These are phyloP conservation scores for Eriocheir sinensis DNA, from an alignment of 1,140 invertebrate species.

Conservation along the genomic window DNA sequence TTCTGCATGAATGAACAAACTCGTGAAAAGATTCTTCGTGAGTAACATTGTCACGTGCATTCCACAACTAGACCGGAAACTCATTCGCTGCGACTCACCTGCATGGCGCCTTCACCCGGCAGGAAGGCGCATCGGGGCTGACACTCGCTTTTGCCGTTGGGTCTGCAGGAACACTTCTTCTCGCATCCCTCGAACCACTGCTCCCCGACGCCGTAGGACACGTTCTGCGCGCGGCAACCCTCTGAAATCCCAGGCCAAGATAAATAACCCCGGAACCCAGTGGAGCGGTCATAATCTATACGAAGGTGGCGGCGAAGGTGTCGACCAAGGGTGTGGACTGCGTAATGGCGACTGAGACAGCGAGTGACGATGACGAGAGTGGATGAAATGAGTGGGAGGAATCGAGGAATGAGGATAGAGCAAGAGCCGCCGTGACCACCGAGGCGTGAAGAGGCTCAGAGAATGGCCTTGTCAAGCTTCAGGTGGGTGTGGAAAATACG, in stretches of 20 bases:
- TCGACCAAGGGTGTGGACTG: not conserved
- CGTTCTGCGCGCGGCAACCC: conserved; percentile 80
- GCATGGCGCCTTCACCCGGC: conserved; percentile 52
- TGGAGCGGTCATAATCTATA: not conserved
- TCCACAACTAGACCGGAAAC: not conserved
- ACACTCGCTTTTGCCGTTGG: conserved; percentile 79
- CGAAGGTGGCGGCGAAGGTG: not conserved
- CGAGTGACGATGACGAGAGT: not conserved
- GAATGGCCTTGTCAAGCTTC: not conserved
- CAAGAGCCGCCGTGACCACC: not conserved
- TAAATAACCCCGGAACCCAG: not conserved
- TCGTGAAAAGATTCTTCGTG: not conserved
- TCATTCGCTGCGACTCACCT: conserved; percentile 15
- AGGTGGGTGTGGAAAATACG: no score
- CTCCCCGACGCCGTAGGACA: conserved; percentile 80
- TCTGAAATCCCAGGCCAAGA: not conserved
- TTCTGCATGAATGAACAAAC: not conserved
- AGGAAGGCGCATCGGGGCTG: conserved; percentile 78
- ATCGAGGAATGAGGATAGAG: conserved; percentile 29
- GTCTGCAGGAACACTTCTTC: conserved; percentile 80
- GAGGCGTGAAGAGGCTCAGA: not conserved
- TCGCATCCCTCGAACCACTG: conserved; percentile 81
- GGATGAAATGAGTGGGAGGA: conserved; percentile 12
- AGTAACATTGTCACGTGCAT: not conserved
- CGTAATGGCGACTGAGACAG: not conserved